Evolutionary conservation across 1,140 invertebrate species (phyloP), one percentile per base, ranked within the genome.

Genomic region (Scaptomyza graminum): DNA sequence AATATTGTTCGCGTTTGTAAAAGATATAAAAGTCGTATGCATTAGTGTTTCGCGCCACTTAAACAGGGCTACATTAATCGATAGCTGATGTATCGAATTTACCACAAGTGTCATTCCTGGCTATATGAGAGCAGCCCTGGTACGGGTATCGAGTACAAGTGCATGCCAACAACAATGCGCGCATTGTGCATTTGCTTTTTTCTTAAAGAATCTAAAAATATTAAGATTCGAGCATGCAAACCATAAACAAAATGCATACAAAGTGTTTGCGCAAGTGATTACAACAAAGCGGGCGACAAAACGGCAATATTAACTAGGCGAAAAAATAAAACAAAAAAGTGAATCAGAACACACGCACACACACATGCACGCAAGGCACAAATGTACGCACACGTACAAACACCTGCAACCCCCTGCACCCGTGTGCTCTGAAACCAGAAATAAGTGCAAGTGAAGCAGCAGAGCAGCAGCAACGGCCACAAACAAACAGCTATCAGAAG

Each of bases 391-490:
- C 15, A 63, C 51, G 57, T 31, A 77, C 44, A 74, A 43, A 39
- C 64, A 69, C 74, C 68, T 59, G 57, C 41, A 78, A 61, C 41
- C 69, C 70, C 39, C 39, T 18, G 37, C 41, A 61, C 74, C 74
- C 76, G 60, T 49, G 18, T 43, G 44, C 74, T 59, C 49, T 11
- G 41, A 71, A 85, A 85, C 81, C 63, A 85, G 81, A 63, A 85
- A 85, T 83, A 84, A 84, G 80, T 84, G 80, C 80, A 84, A 84
- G 80, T 84, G 81, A 85, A 84, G 66, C 80, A 84, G 76, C 54
- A 74, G 64, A n/a, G n/a, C 72, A 70, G 49, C 18, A 59, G 37
- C 47, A 22, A 37, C 52, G 28, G 15, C 46, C 46, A 57, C 51
- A 70, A 70, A 64, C 50, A 55, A 64, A 67, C 47, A 47, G 34